These are phyloP conservation scores for Anhinga anhinga DNA, from an alignment of 2,113 vertebrate species.

Conservation along the genomic window DNA sequence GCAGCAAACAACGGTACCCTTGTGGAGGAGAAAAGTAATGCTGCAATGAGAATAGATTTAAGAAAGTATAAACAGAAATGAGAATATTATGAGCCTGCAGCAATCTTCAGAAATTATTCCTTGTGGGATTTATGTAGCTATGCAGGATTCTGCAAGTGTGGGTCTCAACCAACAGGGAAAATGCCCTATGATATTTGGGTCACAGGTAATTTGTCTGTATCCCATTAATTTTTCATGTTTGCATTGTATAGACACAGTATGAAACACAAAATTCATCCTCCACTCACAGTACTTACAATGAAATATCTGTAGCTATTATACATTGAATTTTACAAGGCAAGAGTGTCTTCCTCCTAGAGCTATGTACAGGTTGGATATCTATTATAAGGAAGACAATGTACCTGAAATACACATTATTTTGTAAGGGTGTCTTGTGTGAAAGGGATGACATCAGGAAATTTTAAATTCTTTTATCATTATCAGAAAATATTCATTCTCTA, in stretches of 20 bases:
- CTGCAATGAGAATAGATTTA: background rate
- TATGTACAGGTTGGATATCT: background rate
- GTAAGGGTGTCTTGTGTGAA: background rate
- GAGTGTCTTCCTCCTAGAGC: background rate
- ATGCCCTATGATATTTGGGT: background rate
- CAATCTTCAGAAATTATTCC: background rate
- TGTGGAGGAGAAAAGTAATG: background rate
- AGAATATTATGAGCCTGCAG: background rate
- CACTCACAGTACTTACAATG: background rate
- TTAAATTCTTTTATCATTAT: background rate
- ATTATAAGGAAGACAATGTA: background rate
- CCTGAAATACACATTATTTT: background rate
- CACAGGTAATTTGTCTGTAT: background rate
- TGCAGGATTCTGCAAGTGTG: background rate
- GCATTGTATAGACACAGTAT: fast-evolving
- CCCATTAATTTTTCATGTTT: background rate
- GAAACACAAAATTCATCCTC: background rate
- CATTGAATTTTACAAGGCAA: background rate
- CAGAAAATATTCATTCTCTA: background rate
- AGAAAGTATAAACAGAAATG: background rate
- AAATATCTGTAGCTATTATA: background rate
- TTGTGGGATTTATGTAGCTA: background rate
- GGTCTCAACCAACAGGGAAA: background rate
- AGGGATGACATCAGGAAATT: background rate
- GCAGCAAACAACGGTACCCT: background rate